A percentile compares a stretch with the other conserved stretches of the same genome.
These are phyloP conservation scores for Ctenomys sociabilis DNA, from an alignment of 2,113 vertebrate species.

Conservation along the genomic window DNA sequence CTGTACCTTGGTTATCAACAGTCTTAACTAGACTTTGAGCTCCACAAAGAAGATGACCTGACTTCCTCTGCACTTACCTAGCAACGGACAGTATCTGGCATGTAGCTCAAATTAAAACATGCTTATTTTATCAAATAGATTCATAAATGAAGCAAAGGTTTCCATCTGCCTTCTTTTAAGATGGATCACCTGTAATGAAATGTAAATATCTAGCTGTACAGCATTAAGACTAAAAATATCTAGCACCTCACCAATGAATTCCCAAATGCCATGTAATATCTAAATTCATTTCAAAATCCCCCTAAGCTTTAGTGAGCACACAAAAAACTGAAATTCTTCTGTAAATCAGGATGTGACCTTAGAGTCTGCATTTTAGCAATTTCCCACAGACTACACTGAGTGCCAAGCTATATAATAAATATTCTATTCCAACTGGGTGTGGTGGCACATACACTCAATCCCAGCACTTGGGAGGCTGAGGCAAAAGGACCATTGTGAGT, in stretches of 20 bases:
- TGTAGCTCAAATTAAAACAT: conserved; percentile 19
- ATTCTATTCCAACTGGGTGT: not conserved
- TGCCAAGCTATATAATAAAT: not conserved
- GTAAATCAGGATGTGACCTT: not conserved
- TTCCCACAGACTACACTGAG: not conserved
- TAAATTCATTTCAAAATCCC: conserved; percentile 35
- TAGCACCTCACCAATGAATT: not conserved
- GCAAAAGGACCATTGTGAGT: no score
- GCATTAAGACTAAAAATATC: conserved; percentile 4
- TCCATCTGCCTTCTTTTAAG: conserved; percentile 42
- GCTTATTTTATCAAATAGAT: not conserved
- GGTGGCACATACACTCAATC: no score
- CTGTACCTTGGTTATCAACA: conserved; percentile 6
- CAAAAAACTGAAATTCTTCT: conserved; percentile 29
- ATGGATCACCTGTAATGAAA: conserved; percentile 40
- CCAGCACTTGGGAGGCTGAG: no score
- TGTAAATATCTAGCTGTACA: not conserved
- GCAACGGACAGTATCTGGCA: conserved; percentile 26
- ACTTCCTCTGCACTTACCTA: conserved; percentile 1
- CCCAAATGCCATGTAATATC: not conserved
- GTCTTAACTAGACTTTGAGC: not conserved
- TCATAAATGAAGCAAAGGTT: not conserved
- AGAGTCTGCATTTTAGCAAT: not conserved
- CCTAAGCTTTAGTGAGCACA: not conserved
- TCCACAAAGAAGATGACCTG: not conserved